Conservation (phyloP, 2,797 vertebrate species). For the Tadarida brasiliensis region DNA sequence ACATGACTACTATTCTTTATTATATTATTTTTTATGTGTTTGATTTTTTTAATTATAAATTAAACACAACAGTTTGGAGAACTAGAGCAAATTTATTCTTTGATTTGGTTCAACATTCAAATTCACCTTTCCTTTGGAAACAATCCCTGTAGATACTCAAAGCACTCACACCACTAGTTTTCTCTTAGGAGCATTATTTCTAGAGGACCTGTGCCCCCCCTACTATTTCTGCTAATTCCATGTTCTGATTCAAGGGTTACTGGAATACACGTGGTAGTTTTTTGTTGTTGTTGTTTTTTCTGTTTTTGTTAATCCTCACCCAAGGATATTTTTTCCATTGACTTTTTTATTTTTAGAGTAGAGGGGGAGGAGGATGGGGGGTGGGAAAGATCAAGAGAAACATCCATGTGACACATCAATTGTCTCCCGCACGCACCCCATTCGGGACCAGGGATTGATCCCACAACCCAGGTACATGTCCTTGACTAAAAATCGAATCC, state of each 20-base stretch:
- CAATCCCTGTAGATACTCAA: background rate
- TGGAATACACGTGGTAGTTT: background rate
- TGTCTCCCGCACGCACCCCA: no score
- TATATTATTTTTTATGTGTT: constrained; percentile 24
- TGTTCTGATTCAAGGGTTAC: background rate
- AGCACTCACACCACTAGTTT: background rate
- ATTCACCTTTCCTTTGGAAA: background rate
- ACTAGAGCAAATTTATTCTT: background rate
- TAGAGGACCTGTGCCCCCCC: background rate
- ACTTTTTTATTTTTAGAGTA: no score
- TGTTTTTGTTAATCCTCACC: no score
- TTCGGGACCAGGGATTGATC: no score
- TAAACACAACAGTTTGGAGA: background rate
- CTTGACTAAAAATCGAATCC: no score
- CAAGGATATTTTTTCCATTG: no score
- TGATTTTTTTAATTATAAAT: constrained; percentile 15
- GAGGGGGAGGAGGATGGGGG: no score
- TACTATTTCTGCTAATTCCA: background rate
- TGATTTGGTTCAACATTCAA: background rate
- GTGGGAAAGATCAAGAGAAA: no score
- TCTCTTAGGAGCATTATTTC: constrained; percentile 15
- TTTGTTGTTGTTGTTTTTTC: background rate
- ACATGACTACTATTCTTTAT: background rate
- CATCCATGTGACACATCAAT: no score
- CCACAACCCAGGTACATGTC: no score